Percentiles rank a stretch among this genome's conserved stretches.
Evolutionary conservation across 2,113 vertebrate genomes (phyloP).

Genomic region (Callithrix jacchus): DNA sequence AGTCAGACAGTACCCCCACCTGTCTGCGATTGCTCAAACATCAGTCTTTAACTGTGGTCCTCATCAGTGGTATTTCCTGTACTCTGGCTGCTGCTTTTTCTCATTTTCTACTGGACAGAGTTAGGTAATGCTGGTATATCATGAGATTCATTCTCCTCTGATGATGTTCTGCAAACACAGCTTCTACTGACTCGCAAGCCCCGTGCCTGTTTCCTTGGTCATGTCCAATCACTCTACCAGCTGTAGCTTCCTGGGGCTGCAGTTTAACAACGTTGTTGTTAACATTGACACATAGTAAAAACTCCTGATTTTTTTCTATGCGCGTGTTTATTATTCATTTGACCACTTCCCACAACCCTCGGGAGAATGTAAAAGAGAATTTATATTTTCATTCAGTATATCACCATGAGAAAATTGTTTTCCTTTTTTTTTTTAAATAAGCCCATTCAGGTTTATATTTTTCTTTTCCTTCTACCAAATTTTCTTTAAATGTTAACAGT

Average conservation of each 20-base stretch:
- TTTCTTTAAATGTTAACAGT: background rate
- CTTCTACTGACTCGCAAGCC: background rate
- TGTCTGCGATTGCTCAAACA: background rate
- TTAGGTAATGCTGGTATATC: too few species aligned
- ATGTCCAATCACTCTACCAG: accelerated
- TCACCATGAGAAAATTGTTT: background rate
- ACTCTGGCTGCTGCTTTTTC: background rate
- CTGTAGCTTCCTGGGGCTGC: background rate
- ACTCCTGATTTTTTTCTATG: background rate
- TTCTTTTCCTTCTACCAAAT: background rate
- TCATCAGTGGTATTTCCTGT: background rate
- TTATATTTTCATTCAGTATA: background rate
- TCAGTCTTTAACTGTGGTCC: background rate
- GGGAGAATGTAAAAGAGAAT: background rate
- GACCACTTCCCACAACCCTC: background rate
- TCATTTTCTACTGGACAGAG: background rate
- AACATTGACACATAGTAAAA: background rate
- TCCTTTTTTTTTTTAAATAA: background rate
- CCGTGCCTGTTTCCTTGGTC: background rate
- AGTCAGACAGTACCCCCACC: accelerated
- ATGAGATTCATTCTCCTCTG: background rate
- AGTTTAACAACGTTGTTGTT: background rate
- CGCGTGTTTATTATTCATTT: background rate
- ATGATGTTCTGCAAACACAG: background rate
- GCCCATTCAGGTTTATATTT: background rate